Evolutionary conservation across 1,140 invertebrate genomes (phyloP).

Genomic region (Theocolax elegans): DNA sequence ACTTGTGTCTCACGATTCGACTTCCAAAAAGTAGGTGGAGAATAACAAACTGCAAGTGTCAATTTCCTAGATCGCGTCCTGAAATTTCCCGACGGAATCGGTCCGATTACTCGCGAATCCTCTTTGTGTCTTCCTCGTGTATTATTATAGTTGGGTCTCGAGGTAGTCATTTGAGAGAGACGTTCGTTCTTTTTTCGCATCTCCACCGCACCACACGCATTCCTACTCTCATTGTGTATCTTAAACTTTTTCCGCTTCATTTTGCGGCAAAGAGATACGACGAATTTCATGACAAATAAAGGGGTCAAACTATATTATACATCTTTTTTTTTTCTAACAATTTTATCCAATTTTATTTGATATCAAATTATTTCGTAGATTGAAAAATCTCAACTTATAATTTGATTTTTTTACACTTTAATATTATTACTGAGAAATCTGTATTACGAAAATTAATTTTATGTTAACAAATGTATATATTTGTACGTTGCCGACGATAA

Average conservation of each 20-base stretch:
- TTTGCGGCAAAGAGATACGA: conserved; percentile 7
- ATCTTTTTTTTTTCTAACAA: not conserved
- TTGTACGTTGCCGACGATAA: too few relatives aligned
- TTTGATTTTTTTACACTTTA: too few relatives aligned
- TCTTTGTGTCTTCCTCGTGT: not conserved
- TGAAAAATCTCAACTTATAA: too few relatives aligned
- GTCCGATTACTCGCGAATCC: conserved; percentile 16
- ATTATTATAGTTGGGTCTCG: conserved; percentile 12
- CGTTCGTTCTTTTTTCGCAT: not conserved
- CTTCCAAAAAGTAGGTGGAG: not conserved
- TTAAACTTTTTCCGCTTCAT: not conserved
- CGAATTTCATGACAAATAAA: conserved; percentile 13
- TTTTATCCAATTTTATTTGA: too few relatives aligned
- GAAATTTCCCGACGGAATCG: conserved; percentile 33
- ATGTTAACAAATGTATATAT: too few relatives aligned
- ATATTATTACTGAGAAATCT: too few relatives aligned
- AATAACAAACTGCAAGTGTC: conserved; percentile 3
- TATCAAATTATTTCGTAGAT: too few relatives aligned
- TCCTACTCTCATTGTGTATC: not conserved
- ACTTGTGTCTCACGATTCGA: not conserved
- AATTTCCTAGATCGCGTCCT: conserved; percentile 16
- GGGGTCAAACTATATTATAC: not conserved
- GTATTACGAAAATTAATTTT: too few relatives aligned
- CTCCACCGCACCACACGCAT: not conserved
- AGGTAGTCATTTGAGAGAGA: conserved; percentile 42